Conservation (phyloP, 2,113 vertebrate species). For the Lanius ludovicianus region DNA sequence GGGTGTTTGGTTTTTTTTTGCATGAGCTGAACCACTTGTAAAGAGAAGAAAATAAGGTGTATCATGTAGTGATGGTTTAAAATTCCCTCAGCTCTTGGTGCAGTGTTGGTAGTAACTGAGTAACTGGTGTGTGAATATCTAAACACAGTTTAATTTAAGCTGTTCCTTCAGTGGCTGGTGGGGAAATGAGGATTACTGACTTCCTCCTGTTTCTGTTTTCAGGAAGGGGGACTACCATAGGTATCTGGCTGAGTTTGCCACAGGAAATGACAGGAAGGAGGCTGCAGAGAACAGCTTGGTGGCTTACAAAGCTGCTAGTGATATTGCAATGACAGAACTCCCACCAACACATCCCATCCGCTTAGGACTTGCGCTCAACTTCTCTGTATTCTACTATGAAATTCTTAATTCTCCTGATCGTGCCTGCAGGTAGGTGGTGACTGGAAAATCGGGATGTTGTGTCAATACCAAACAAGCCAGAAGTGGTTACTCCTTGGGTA, state of each 20-base stretch:
- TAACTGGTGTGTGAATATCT: not conserved
- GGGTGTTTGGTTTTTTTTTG: not conserved
- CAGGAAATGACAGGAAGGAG: slow-evolving; percentile 97
- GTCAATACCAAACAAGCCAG: not conserved
- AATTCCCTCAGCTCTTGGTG: not conserved
- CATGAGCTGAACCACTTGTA: not conserved
- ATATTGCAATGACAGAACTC: slow-evolving; percentile 95
- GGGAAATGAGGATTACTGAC: not conserved
- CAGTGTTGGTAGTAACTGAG: not conserved
- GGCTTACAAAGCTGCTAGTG: slow-evolving; percentile 96
- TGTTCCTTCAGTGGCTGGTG: not conserved
- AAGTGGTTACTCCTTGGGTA: not conserved
- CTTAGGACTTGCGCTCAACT: slow-evolving; percentile 97
- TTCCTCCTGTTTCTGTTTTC: not conserved
- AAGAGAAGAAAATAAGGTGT: not conserved
- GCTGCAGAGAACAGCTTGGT: slow-evolving; percentile 98
- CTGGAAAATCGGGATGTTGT: accelerated
- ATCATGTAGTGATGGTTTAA: not conserved
- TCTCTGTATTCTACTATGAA: slow-evolving; percentile 99
- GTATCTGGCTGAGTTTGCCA: slow-evolving; percentile 98
- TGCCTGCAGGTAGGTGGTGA: slow-evolving; percentile 88
- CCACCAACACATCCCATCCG: slow-evolving; percentile 97
- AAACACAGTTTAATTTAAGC: not conserved
- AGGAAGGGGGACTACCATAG: slow-evolving; percentile 99
- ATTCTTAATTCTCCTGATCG: slow-evolving; percentile 99